phyloP scores from a whole-genome alignment of 2,113 vertebrate genomes.

The Orientallactaga bullata region DNA sequence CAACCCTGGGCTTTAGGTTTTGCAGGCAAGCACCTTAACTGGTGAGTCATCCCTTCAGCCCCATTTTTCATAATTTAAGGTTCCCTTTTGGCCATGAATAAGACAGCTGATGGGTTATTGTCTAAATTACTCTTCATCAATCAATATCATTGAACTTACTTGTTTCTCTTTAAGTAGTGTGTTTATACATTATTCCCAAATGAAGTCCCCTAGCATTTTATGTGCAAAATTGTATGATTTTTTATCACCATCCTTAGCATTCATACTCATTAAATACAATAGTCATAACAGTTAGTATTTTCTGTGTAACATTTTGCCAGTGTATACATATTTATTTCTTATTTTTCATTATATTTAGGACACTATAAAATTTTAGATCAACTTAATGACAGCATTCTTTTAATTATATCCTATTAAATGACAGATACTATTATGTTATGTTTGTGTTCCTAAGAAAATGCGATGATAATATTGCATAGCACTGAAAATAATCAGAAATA shows the following conservation, averaged over 20 bases:
- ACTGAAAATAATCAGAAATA: background rate
- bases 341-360: background rate
- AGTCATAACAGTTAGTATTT: background rate
- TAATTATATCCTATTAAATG: background rate
- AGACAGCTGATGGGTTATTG: background rate
- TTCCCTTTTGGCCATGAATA: conserved; percentile 26
- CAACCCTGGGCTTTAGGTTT: no score
- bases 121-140: background rate
- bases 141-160: background rate
- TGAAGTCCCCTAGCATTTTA: background rate
- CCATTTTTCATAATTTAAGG: conserved; percentile 3
- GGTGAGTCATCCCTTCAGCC: no score
- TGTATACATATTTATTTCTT: background rate
- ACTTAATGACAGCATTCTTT: background rate
- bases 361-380: background rate
- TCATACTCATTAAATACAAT: background rate
- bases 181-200: background rate
- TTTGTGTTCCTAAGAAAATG: background rate
- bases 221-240: background rate
- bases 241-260: background rate
- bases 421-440: background rate
- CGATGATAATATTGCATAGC: background rate
- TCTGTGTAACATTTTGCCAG: background rate
- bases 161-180: background rate
- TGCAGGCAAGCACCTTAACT: no score